phyloP scores from a whole-genome alignment of 2,888 invertebrate species.

The Timema podura region DNA sequence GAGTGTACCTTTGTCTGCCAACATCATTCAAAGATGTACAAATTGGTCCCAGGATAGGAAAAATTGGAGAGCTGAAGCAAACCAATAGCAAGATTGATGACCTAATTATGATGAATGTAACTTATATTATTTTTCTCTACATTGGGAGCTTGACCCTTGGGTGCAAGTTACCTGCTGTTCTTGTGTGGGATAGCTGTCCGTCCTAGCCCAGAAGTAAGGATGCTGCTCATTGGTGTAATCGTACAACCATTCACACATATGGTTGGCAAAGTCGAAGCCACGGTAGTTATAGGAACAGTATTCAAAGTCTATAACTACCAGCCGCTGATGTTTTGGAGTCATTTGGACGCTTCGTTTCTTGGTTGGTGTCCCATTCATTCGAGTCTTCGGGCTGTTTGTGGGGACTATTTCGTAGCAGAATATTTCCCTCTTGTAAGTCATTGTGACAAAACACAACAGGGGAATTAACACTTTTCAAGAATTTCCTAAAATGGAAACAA shows the following conservation, averaged over 20 bases:
- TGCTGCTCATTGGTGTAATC: conserved; percentile 46
- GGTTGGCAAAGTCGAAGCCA: conserved; percentile 53
- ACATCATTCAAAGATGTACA: no score
- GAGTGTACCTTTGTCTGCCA: no score
- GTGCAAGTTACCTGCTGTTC: conserved; percentile 46
- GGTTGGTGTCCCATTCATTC: neutral
- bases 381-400: conserved; percentile 25
- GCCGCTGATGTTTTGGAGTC: conserved; percentile 19
- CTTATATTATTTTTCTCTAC: no score
- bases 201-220: conserved; percentile 45
- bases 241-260: conserved; percentile 51
- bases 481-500: no score
- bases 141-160: no score
- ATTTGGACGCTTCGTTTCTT: conserved; percentile 6
- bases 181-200: conserved; percentile 46
- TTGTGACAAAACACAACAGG: conserved; percentile 54
- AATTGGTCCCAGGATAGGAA: no score
- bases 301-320: conserved; percentile 50
- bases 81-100: no score
- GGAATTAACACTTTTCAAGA: conserved; percentile 36
- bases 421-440: conserved; percentile 51
- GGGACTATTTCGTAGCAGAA: conserved; percentile 41
- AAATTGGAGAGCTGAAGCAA: no score
- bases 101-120: no score
- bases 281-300: conserved; percentile 53